Base-by-base conservation (phyloP, 2,113 vertebrate genomes). In the Dendrocopos noguchii region DNA sequence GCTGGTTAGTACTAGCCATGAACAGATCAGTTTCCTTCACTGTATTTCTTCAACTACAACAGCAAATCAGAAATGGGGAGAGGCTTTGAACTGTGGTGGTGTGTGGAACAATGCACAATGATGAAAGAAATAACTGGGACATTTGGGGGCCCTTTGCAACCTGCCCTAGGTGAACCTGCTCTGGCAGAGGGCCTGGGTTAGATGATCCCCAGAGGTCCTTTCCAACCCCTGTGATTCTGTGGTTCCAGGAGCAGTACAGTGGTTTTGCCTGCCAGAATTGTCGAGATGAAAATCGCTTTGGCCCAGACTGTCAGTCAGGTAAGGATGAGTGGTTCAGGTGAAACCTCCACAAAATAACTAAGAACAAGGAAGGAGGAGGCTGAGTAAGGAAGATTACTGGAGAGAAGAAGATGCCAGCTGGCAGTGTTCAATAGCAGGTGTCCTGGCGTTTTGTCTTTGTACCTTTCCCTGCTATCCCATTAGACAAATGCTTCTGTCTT, bases 251-350 rank as follows among this genome's bases (percentile, higher is more conserved):
- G 4, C 98, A 97, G 16, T 99, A 98, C 90, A 91, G 98, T 6
- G 99, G 99, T 5, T 98, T 98, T 61, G 98, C 98, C 61, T 99
- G 99, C 96, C 98, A 99, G 83, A 95, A 98, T 6, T 99, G 99
- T 95, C 89, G 9, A 29, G 98, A 98, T 82, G 85, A 94, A 33
- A 97, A 96, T 25, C 82, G 34, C 17, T 99, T 96, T 29, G 99
- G 99, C 42, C 95, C 97, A 14, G 96, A 98, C 72, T 99, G 99
- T 87, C 97, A 97, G 67, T 98, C 98, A 97, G 98, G 99, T 99
- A 91, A 88, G 97, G 55, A 73, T 42, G 31, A 80, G 46, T 39
- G 36, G 34, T 67, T 84, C 55, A 78, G 57, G 28, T 33, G 68
- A 85, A 78, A 74, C n/a, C 5, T 64, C 15, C 72, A 70, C 16